A percentile compares a stretch with the other conserved stretches of the same genome.
phyloP scores from a whole-genome alignment of 1,140 invertebrate genomes.

The Drosophila equinoxialis region DNA sequence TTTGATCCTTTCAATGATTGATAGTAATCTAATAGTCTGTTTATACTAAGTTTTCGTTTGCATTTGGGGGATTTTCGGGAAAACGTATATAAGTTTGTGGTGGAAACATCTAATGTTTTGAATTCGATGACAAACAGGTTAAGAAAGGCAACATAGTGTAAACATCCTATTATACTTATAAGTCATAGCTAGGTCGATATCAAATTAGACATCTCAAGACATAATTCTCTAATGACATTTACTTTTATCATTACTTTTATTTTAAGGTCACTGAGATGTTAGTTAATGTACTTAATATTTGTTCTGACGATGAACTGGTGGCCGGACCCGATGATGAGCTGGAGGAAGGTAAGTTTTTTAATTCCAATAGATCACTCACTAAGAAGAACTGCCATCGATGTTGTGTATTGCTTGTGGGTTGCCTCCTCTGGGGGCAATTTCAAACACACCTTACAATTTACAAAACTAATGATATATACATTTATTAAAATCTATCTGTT shows the following conservation, averaged over 20 bases:
- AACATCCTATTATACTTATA: no score
- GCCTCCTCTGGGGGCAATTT: conserved; percentile 39
- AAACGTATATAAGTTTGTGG: no score
- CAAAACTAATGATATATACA: conserved; percentile 47
- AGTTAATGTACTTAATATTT: conserved; percentile 99
- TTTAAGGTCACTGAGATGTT: conserved; percentile 98
- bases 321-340: conserved; percentile 97
- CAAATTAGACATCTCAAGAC: no score
- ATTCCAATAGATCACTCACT: neutral
- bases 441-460: conserved; percentile 40
- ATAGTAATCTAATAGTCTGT: no score
- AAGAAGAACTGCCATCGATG: conserved; percentile 48
- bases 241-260: conserved; percentile 23
- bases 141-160: no score
- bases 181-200: no score
- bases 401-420: conserved; percentile 61
- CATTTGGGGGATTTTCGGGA: no score
- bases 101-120: no score
- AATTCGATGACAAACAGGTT: no score
- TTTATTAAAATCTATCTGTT: conserved; percentile 38
- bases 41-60: no score
- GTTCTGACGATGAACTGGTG: conserved; percentile 99
- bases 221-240: neutral
- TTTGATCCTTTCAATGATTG: no score
- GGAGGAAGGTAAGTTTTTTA: conserved; percentile 93